Conservation (phyloP, 1,140 invertebrate genomes). For the Zaprionus taronus region DNA sequence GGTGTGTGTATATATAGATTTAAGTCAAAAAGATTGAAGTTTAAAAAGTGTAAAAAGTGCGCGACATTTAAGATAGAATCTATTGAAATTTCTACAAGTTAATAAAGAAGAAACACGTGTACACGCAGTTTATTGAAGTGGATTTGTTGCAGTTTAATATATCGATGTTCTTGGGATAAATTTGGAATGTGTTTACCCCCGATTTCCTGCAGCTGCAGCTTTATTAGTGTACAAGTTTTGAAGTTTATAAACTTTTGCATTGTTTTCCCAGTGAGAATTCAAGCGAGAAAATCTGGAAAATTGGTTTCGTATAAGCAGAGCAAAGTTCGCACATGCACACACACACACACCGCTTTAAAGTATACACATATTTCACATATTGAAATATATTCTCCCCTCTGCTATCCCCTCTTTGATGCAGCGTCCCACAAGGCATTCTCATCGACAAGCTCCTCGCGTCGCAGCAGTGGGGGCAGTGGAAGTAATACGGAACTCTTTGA, state of each 20-base stretch:
- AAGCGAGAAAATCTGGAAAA: slow-evolving; percentile 1
- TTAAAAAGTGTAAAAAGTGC: background rate
- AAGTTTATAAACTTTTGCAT: slow-evolving; percentile 4
- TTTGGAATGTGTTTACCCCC: background rate
- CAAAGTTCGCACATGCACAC: background rate
- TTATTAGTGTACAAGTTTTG: background rate
- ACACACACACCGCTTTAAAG: background rate
- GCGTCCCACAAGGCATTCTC: slow-evolving; percentile 67
- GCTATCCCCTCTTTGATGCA: background rate
- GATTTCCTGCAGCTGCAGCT: background rate
- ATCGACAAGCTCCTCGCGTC: slow-evolving; percentile 70
- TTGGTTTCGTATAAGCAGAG: background rate
- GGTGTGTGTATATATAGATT: slow-evolving; percentile 28
- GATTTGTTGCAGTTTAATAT: background rate
- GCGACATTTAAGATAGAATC: background rate
- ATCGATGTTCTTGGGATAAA: background rate
- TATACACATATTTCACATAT: slow-evolving; percentile 11
- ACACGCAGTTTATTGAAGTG: background rate
- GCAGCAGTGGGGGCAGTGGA: slow-evolving; percentile 58
- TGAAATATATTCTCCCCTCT: background rate
- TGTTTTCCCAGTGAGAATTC: background rate
- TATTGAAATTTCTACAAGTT: background rate
- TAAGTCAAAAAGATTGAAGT: background rate
- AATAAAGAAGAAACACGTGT: background rate
- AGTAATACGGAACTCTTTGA: slow-evolving; percentile 38